Percentiles rank a stretch among this genome's conserved stretches.
Conservation (phyloP, 2,888 invertebrate species). For the Netelia virgata region DNA sequence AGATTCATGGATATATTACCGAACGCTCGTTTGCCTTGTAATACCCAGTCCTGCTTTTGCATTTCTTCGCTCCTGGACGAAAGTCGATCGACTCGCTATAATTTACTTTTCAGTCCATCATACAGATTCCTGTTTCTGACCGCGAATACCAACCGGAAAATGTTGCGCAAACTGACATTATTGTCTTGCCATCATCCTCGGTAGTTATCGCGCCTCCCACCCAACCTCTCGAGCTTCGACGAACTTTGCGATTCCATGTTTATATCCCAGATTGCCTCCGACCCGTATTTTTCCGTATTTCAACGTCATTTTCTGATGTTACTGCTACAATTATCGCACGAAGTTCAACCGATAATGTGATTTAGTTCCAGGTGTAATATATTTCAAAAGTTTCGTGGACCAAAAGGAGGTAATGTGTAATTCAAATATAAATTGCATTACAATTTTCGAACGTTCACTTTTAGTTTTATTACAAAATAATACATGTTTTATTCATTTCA, state of each 20-base stretch:
- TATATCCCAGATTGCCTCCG: not conserved
- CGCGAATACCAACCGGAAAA: not conserved
- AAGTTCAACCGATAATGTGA: not conserved
- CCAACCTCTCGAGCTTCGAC: not conserved
- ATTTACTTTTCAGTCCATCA: too few species aligned
- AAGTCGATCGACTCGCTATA: conserved; percentile 16
- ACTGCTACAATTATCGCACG: not conserved
- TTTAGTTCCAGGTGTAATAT: conserved; percentile 2
- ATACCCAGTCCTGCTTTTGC: not conserved
- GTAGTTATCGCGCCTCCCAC: not conserved
- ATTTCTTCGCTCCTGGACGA: conserved; percentile 1
- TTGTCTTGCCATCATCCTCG: not conserved
- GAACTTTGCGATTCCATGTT: conserved; percentile 7
- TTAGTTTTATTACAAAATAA: too few species aligned
- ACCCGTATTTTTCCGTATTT: not conserved
- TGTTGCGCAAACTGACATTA: conserved; percentile 27
- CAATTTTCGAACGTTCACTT: too few species aligned
- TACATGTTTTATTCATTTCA: too few species aligned
- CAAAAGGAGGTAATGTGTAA: not conserved
- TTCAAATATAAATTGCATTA: too few species aligned
- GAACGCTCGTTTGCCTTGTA: conserved; percentile 19
- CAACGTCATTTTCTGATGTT: not conserved
- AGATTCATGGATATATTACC: conserved; percentile 22
- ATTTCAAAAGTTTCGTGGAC: conserved; percentile 5
- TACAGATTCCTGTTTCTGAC: not conserved